A percentile compares a stretch with the other conserved stretches of the same genome.
phyloP scores from a whole-genome alignment of 2,888 invertebrate species.

The Scaptodrosophila latifasciaeformis region DNA sequence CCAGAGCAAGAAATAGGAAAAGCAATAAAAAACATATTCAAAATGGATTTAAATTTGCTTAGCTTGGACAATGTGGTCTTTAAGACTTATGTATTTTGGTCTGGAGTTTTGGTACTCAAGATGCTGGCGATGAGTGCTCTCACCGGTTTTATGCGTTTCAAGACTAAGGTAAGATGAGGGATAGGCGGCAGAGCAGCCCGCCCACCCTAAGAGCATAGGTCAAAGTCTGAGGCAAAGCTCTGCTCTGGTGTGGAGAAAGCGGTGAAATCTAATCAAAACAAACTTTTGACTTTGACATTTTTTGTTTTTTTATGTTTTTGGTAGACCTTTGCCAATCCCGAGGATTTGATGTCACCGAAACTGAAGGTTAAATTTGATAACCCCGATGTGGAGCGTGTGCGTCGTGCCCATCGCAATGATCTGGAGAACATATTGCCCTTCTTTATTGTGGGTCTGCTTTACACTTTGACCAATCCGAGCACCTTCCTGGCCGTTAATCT shows the following conservation, averaged over 20 bases:
- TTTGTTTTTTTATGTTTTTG: conserved; percentile 18
- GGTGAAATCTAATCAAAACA: conserved; percentile 17
- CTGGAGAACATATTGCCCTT: conserved; percentile 79
- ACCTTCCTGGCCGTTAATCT: conserved; percentile 75
- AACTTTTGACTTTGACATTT: background rate
- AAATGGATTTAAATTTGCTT: conserved; percentile 56
- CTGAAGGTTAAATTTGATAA: conserved; percentile 75
- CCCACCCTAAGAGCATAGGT: no score
- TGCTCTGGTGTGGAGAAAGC: background rate
- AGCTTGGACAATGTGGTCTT: conserved; percentile 72
- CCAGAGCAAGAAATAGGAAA: background rate
- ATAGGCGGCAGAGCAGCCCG: background rate
- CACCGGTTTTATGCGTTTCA: conserved; percentile 73
- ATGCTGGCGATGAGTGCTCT: conserved; percentile 74
- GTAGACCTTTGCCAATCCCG: conserved; percentile 78
- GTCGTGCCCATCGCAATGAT: conserved; percentile 79
- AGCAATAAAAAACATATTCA: conserved; percentile 9
- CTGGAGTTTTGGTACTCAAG: conserved; percentile 74
- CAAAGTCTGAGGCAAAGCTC: conserved; percentile 34
- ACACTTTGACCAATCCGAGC: conserved; percentile 76
- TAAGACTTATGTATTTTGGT: conserved; percentile 74
- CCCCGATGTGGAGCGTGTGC: conserved; percentile 77
- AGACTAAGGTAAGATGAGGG: conserved; percentile 71
- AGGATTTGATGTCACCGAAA: conserved; percentile 75
- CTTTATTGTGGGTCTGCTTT: conserved; percentile 76